Evolutionary conservation across 2,888 invertebrate genomes (phyloP), one percentile per base, ranked within the genome.

Genomic region (Leptopterna dolabrata): DNA sequence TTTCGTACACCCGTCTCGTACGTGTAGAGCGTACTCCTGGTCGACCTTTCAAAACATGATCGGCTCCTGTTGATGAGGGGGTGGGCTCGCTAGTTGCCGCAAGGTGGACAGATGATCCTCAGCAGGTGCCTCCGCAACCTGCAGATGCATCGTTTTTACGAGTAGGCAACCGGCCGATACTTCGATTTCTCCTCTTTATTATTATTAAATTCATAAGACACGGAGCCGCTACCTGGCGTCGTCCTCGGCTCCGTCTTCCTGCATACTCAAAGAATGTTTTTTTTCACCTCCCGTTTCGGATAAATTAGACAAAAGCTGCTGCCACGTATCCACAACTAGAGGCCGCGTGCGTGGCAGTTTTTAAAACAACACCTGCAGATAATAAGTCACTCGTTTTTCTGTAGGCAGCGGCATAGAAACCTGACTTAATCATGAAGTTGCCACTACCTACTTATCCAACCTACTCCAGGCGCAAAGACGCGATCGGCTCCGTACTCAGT

Each of bases 181-280:
- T 76, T 76, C 73, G 73, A 41, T 30, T 76, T 55, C 29, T 36
- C 30, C n/a, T n/a, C n/a, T 55, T 47, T 16, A 55, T 81, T 76
- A 27, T 81, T 55, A 81, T 81, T 81, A 81, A 81, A 81, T 55
- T 47, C 81, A 81, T 81, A 81, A 81, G 43, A 45, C 81, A 81
- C 81, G 81, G 16, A 19, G 2, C 30, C 27, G 81, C 81, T 81
- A 81, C 81, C 81, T 81, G 81, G 4, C 78, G 24, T 24, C 78
- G 24, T 24, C 9, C 45, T 45, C 16, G 9, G 78, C 78, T 73
- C 41, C 76, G n/a, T 76, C 76, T 76, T 55, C 78, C 43, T 78
- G 78, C 78, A 78, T 78, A 45, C 24, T 78, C 11, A 78, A 73
- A 16, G 7, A 70, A 19, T 2, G 11, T 4, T 7, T 73, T 78